phyloP scores from a whole-genome alignment of 2,888 invertebrate genomes.

The Polymixis flavicincta region DNA sequence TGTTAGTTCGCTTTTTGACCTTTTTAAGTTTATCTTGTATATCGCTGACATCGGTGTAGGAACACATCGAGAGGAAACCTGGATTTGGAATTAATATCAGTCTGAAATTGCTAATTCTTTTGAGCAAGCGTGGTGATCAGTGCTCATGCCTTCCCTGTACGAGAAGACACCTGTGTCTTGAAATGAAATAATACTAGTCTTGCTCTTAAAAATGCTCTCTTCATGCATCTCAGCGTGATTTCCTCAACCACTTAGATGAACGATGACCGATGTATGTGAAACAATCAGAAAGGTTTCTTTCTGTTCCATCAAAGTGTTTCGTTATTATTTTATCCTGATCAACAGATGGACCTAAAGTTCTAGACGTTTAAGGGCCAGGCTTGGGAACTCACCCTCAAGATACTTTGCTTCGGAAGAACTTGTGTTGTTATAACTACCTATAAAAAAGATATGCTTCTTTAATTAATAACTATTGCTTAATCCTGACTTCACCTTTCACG shows the following conservation, averaged over 20 bases:
- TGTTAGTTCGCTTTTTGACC: background rate
- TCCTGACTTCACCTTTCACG: conserved; percentile 37
- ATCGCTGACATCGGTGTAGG: too few species aligned
- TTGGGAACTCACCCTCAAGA: background rate
- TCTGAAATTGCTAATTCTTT: too few species aligned
- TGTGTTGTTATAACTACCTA: background rate
- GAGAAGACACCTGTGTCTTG: too few species aligned
- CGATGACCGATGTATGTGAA: background rate
- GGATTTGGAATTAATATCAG: too few species aligned
- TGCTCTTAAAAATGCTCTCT: background rate
- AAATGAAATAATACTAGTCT: too few species aligned
- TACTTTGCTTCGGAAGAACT: background rate
- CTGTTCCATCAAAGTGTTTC: too few species aligned
- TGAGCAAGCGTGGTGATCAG: too few species aligned
- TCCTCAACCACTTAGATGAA: background rate
- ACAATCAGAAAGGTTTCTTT: background rate
- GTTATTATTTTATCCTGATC: background rate
- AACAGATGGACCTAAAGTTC: background rate
- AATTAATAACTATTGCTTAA: conserved; percentile 27
- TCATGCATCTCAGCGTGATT: background rate
- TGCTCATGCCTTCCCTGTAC: too few species aligned
- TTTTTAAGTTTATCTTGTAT: too few species aligned
- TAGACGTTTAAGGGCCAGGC: background rate
- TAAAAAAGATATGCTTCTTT: background rate
- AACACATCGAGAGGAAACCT: too few species aligned